Conservation (phyloP, 2,797 vertebrate species). For the Loriculus beryllinus region DNA sequence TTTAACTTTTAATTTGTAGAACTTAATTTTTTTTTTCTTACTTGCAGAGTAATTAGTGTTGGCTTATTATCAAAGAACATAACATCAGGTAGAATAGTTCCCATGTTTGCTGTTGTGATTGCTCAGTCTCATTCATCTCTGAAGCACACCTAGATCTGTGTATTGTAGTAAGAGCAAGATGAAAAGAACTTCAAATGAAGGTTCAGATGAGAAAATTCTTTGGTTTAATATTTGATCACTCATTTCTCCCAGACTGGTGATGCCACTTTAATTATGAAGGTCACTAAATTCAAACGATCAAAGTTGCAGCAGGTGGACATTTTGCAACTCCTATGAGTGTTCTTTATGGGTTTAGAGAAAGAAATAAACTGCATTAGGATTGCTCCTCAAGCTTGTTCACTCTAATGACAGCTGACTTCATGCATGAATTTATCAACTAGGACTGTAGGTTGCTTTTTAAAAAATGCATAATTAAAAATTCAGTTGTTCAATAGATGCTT, state of each 20-base stretch:
- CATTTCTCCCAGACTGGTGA: not conserved
- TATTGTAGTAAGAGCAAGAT: not conserved
- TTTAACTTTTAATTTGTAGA: not conserved
- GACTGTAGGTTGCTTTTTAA: not conserved
- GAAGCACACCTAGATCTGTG: not conserved
- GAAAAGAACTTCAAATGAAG: not conserved
- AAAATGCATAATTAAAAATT: constrained; percentile 3
- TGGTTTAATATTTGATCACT: not conserved
- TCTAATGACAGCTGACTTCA: not conserved
- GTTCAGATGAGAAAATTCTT: not conserved
- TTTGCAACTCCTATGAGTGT: not conserved
- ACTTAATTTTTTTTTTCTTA: not conserved
- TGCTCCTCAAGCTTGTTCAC: not conserved
- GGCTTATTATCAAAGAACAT: not conserved
- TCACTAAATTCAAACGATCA: not conserved
- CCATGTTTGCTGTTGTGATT: not conserved
- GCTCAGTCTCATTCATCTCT: not conserved
- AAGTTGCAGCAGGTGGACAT: not conserved
- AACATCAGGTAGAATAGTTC: not conserved
- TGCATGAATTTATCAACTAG: not conserved
- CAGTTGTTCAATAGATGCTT: not conserved
- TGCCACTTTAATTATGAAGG: not conserved
- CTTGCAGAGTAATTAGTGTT: not conserved
- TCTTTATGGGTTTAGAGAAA: not conserved
- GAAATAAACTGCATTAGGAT: not conserved